Evolutionary conservation across 2,113 vertebrate species (phyloP).

Genomic region (Butorides virescens): DNA sequence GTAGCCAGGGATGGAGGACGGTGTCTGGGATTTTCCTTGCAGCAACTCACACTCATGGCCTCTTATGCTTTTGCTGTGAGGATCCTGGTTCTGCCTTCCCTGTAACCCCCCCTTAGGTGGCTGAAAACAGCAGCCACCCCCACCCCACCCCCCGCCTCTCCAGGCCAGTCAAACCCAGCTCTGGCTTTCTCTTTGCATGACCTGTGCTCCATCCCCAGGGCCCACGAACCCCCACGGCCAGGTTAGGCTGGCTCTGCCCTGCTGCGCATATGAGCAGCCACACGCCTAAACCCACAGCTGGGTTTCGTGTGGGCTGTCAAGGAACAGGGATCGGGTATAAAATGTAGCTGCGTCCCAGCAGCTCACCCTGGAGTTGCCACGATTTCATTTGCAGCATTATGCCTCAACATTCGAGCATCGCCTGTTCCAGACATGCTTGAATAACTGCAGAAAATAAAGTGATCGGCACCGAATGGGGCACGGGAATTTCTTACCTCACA

Average conservation of each 20-base stretch:
- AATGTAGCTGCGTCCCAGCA: background rate
- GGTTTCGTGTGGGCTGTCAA: background rate
- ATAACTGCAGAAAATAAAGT: background rate
- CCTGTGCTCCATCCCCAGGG: background rate
- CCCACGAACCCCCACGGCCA: fast-evolving
- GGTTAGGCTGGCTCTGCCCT: background rate
- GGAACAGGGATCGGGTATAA: background rate
- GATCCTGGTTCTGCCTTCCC: background rate
- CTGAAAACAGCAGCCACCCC: background rate
- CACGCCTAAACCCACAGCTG: background rate
- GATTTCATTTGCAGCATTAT: background rate
- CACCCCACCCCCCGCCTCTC: background rate
- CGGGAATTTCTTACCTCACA: background rate
- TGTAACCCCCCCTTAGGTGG: background rate
- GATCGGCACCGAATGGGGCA: fast-evolving
- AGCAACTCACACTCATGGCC: fast-evolving
- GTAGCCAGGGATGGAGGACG: background rate
- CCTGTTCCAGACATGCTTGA: background rate
- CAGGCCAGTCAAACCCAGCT: background rate
- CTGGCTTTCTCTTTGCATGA: background rate
- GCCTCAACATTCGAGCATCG: background rate
- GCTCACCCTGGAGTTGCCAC: background rate
- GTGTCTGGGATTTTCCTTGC: background rate
- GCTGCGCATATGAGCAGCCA: background rate
- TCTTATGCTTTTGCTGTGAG: background rate